phyloP scores from a whole-genome alignment of 1,140 invertebrate genomes.

The Lepidurus apus region DNA sequence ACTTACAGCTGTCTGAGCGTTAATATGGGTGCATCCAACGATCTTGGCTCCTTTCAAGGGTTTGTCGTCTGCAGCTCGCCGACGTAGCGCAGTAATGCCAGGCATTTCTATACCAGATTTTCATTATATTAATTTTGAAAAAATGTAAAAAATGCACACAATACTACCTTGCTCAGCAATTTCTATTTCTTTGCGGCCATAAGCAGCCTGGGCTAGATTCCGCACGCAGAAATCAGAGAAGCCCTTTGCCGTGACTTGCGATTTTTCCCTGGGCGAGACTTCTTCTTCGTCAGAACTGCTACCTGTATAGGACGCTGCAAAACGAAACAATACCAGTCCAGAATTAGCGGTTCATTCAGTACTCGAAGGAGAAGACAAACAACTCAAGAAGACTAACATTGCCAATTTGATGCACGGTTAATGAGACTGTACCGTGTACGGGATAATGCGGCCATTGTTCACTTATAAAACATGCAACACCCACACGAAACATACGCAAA shows the following conservation, averaged over 20 bases:
- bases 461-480: conserved; percentile 27
- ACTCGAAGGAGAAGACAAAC: neutral
- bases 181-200: conserved; percentile 92
- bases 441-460: neutral
- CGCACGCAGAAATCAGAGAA: conserved; percentile 84
- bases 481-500: neutral
- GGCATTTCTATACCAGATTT: conserved; percentile 74
- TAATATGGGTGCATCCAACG: conserved; percentile 95
- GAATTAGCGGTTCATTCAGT: neutral
- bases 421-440: neutral
- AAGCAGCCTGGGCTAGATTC: conserved; percentile 85
- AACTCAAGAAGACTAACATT: conserved; percentile 29
- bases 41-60: conserved; percentile 93
- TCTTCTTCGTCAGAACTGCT: conserved; percentile 81
- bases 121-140: neutral
- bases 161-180: conserved; percentile 86
- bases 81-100: conserved; percentile 88
- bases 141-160: neutral
- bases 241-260: conserved; percentile 71
- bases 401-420: neutral
- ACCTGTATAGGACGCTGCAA: conserved; percentile 75
- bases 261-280: conserved; percentile 77
- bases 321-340: conserved; percentile 33
- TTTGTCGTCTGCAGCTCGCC: conserved; percentile 84
- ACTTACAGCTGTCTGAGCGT: conserved; percentile 91